These are phyloP conservation scores for Teinopalpus imperialis DNA, from an alignment of 2,888 invertebrate genomes.

Conservation along the genomic window DNA sequence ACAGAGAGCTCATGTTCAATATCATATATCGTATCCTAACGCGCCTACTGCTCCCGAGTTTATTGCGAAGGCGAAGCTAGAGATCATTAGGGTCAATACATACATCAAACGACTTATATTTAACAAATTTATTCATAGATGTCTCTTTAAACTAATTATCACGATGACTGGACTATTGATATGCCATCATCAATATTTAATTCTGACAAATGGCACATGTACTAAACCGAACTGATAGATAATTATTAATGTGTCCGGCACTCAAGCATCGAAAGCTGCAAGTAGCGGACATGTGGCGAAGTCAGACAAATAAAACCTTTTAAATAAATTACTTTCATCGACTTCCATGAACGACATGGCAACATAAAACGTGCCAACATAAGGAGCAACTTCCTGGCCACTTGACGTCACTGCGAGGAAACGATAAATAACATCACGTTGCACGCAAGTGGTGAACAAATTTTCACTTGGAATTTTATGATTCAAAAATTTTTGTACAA, in stretches of 20 bases:
- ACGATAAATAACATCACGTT: conserved; percentile 39
- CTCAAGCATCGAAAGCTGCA: conserved; percentile 9
- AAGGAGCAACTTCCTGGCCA: conserved; percentile 45
- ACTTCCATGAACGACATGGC: conserved; percentile 13
- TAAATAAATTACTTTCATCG: conserved; percentile 24
- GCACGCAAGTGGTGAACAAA: conserved; percentile 30
- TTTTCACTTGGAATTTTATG: conserved; percentile 6
- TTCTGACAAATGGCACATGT: conserved; percentile 6
- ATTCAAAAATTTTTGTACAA: background rate
- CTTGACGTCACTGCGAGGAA: conserved; percentile 37
- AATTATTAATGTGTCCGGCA: conserved; percentile 21
- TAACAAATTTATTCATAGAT: no score
- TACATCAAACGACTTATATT: no score
- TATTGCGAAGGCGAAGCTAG: no score
- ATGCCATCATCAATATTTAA: conserved; percentile 3
- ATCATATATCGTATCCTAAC: no score
- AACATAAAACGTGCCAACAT: conserved; percentile 27
- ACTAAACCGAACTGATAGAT: conserved; percentile 11
- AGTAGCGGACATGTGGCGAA: conserved; percentile 15
- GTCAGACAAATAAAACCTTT: conserved; percentile 18
- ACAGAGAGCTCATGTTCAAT: no score
- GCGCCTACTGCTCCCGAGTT: no score
- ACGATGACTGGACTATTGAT: conserved; percentile 1
- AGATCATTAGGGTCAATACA: no score
- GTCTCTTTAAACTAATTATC: no score